Evolutionary conservation across 1,140 invertebrate genomes (phyloP), one percentile per base, ranked within the genome.

Genomic region (Drosophila arizonae): DNA sequence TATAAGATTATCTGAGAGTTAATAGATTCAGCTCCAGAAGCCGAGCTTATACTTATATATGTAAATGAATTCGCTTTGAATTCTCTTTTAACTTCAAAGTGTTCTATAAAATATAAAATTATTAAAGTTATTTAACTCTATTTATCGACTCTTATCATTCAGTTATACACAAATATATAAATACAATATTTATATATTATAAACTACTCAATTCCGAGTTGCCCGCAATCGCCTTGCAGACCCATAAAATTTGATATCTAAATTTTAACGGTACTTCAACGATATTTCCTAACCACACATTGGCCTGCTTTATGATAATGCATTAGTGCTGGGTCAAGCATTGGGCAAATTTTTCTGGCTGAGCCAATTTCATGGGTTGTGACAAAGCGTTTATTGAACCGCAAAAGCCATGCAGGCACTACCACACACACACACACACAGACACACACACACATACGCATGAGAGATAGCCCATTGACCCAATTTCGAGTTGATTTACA

Each of bases 401-500:
- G 80, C 76, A 80, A 72, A 66, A 50, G 64, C 50, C 36, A 60
- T 56, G 52, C 45, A 64, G 54, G 45, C 45, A 51, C 21, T 30
- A 26, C 51, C 57, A 50, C 55, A 52, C 61, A 64, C 68, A n/a
- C 45, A 21, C 21, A 39, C 36, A 54, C 21, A 28, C 43, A 43
- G 50, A 48, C 43, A 54, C 39, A 45, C 24, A 66, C 51, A 58
- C 3, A 41, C 57, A 54, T 1, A 51, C 43, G 28, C 21, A 28
- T 52, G 50, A 28, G 80, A 76, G 81, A 85, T 81, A 84, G 81
- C 81, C 81, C 77, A 84, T 84, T 86, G 82, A 87, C 82, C 82
- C 50, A 87, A 87, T 87, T 87, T 84, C 72, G 66, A 88, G 80
- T 88, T 87, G 82, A 87, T 87, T 87, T 86, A 78, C 75, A 78